phyloP scores from a whole-genome alignment of 2,888 invertebrate genomes.

The Drosophila niveifrons region DNA sequence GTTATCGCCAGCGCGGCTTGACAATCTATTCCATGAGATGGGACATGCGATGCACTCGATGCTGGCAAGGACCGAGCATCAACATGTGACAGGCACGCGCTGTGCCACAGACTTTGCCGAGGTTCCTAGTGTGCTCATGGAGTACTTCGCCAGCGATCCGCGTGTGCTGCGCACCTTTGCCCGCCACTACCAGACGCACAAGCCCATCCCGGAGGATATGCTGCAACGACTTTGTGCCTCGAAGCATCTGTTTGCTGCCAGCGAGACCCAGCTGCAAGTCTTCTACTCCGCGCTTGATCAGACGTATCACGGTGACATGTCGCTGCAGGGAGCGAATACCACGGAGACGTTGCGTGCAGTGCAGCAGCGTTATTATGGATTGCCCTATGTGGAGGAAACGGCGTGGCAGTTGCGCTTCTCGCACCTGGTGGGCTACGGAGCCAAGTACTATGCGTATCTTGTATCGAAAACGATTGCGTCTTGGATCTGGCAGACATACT shows the following conservation, averaged over 20 bases:
- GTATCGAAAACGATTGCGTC: slow-evolving; percentile 97
- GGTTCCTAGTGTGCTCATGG: slow-evolving; percentile 99
- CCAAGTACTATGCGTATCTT: slow-evolving; percentile 99
- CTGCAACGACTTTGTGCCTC: slow-evolving; percentile 92
- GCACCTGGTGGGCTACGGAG: slow-evolving; percentile 98
- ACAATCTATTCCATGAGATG: slow-evolving; percentile 99
- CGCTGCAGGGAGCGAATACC: slow-evolving; percentile 85
- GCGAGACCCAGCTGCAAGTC: slow-evolving; percentile 94
- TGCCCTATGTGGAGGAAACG: slow-evolving; percentile 95
- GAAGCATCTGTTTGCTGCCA: slow-evolving; percentile 94
- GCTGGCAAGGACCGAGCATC: slow-evolving; percentile 97
- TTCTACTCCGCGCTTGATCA: slow-evolving; percentile 97
- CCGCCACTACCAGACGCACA: slow-evolving; percentile 95
- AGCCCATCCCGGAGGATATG: slow-evolving; percentile 92
- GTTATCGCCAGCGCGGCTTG: slow-evolving; percentile 93
- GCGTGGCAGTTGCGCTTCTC: slow-evolving; percentile 98
- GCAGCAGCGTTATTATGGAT: slow-evolving; percentile 93
- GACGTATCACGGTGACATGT: slow-evolving; percentile 89
- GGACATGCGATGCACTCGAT: slow-evolving; percentile 99
- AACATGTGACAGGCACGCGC: slow-evolving; percentile 98
- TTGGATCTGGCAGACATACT: slow-evolving; percentile 96
- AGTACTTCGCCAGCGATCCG: slow-evolving; percentile 97
- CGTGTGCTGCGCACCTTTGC: slow-evolving; percentile 94
- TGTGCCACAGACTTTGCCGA: slow-evolving; percentile 99
- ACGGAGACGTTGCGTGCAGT: slow-evolving; percentile 91